phyloP scores from a whole-genome alignment of 2,888 invertebrate genomes.

The Drosophila hawaiiensis region DNA sequence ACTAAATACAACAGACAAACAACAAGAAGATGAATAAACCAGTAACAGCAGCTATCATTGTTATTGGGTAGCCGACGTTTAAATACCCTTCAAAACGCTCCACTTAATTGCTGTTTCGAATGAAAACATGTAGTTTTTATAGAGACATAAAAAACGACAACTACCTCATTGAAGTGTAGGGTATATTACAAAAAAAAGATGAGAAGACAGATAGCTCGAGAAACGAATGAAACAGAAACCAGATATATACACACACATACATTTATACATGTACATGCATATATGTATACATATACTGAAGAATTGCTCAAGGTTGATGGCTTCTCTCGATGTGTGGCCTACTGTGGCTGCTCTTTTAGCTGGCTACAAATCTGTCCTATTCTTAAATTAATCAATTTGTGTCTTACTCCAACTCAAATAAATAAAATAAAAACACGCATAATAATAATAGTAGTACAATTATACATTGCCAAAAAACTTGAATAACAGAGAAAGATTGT shows the following conservation, averaged over 20 bases:
- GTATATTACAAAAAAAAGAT: background rate
- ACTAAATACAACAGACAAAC: conserved; percentile 17
- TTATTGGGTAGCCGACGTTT: background rate
- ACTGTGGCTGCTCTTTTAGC: conserved; percentile 2
- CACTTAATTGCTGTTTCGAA: background rate
- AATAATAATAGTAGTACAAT: background rate
- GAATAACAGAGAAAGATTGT: conserved; percentile 20
- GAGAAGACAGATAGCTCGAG: conserved; percentile 11
- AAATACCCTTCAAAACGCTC: background rate
- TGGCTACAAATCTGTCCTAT: conserved; percentile 9
- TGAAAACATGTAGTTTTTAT: too few relatives aligned
- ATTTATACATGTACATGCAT: background rate
- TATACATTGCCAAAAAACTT: background rate
- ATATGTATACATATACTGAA: background rate
- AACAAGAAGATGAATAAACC: conserved; percentile 18
- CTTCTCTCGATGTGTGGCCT: conserved; percentile 19
- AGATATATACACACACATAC: conserved; percentile 22
- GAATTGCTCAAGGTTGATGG: conserved; percentile 32
- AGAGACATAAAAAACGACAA: background rate
- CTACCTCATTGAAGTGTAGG: background rate
- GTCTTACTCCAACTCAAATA: background rate
- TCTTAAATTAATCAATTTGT: conserved; percentile 4
- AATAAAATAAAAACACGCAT: background rate
- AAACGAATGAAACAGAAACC: conserved; percentile 30
- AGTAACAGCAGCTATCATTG: background rate